A percentile compares a stretch with the other conserved stretches of the same genome.
phyloP scores from a whole-genome alignment of 1,140 invertebrate species.

The Parasteatoda tepidariorum region DNA sequence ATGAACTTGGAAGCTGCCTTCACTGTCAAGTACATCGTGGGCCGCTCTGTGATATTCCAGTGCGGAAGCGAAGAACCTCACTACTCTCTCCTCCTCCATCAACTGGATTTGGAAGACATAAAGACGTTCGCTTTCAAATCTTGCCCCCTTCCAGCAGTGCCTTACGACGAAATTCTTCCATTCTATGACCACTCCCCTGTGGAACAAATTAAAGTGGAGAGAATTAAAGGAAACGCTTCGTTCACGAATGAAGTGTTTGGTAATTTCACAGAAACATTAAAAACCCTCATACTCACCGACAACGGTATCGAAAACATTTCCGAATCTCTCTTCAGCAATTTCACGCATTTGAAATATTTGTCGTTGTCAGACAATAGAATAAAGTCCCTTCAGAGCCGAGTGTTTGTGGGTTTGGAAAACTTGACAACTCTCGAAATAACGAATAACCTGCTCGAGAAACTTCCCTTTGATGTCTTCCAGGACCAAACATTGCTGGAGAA shows the following conservation, averaged over 20 bases:
- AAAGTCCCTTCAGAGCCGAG: slow-evolving; percentile 15
- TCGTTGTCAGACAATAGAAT: slow-evolving; percentile 46
- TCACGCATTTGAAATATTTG: slow-evolving; percentile 16
- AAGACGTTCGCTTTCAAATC: slow-evolving; percentile 12
- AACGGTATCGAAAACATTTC: slow-evolving; percentile 34
- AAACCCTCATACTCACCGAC: background rate
- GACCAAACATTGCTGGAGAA: slow-evolving; percentile 16
- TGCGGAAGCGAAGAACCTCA: slow-evolving; percentile 11
- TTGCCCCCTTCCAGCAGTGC: slow-evolving; percentile 37
- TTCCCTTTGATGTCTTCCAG: slow-evolving; percentile 38
- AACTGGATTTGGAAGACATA: slow-evolving; percentile 13
- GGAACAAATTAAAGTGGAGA: slow-evolving; percentile 33
- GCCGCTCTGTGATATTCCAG: background rate
- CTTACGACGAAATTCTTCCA: slow-evolving; percentile 29
- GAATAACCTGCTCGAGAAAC: slow-evolving; percentile 27
- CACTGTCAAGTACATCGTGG: slow-evolving; percentile 1
- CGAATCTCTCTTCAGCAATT: slow-evolving; percentile 38
- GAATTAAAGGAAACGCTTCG: background rate
- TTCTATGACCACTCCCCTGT: background rate
- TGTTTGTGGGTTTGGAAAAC: slow-evolving; percentile 25
- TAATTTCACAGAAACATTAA: slow-evolving; percentile 11
- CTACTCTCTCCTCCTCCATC: slow-evolving; percentile 4
- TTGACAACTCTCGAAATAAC: slow-evolving; percentile 19
- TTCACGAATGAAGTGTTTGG: slow-evolving; percentile 32
- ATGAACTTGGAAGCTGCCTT: background rate